Conservation (phyloP, 2,888 invertebrate species). For the Ophion ellenae region DNA sequence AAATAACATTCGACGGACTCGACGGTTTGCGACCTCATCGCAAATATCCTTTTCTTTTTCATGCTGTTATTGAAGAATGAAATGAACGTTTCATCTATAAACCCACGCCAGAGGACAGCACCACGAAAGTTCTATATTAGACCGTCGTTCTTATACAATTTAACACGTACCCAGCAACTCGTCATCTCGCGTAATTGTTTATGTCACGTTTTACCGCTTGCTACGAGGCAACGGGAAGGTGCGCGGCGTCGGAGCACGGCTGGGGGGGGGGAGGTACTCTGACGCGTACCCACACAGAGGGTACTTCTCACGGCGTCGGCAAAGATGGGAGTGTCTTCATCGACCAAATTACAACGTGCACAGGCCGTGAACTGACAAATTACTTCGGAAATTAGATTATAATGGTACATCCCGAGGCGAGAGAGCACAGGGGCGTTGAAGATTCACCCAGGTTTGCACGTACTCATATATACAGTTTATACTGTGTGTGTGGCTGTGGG, state of each 20-base stretch:
- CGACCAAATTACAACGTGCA: conserved; percentile 63
- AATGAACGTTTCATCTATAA: neutral
- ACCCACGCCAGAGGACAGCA: neutral
- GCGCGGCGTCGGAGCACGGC: too few relatives aligned
- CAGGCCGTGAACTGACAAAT: conserved; percentile 66
- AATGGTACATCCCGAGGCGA: conserved; percentile 51
- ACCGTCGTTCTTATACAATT: conserved; percentile 47
- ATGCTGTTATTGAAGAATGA: neutral
- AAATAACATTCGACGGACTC: neutral
- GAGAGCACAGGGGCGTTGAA: conserved; percentile 46
- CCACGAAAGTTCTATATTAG: neutral
- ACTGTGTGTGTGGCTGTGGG: neutral
- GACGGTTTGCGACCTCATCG: neutral
- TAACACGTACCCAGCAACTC: conserved; percentile 50
- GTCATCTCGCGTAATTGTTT: conserved; percentile 60
- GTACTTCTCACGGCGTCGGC: conserved; percentile 32
- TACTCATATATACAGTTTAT: conserved; percentile 4
- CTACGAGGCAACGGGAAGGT: neutral
- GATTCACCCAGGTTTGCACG: conserved; percentile 38
- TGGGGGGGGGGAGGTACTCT: neutral
- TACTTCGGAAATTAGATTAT: conserved; percentile 69
- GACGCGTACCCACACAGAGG: neutral
- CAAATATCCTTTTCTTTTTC: neutral
- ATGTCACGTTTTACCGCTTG: conserved; percentile 49
- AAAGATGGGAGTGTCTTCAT: conserved; percentile 45